Evolutionary conservation across 2,113 vertebrate genomes (phyloP), one percentile per base, ranked within the genome.

Genomic region (Elanus axillaris): DNA sequence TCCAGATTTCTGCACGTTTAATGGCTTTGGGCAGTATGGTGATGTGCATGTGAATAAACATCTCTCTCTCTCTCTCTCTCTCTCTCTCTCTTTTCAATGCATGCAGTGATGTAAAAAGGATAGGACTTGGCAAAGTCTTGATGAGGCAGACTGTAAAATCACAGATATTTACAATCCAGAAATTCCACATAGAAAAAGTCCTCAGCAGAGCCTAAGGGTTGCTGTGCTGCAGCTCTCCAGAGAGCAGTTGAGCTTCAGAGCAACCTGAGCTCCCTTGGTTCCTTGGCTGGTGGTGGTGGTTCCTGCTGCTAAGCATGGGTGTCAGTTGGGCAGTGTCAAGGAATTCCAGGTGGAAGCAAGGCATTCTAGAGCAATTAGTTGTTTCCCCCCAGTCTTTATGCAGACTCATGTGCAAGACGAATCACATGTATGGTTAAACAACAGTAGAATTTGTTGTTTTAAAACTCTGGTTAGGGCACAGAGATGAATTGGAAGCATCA

Each of bases 31-130:
- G 77, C 58, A 88, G 59, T 85, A 80, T 67, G 69, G 32, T 93
- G 64, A 79, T 67, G 55, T 94, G 97, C 96, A 97, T 97, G 97
- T 90, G 72, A 93, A 94, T 93, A 96, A 91, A 84, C 6, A 16
- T 59, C 48, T 96, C 43, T 62, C 31, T 50, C 53, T 94, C 62
- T 48, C 77, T 93, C 31, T 87, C n/a, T 59, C 48, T 96, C 43
- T 62, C 31, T 50, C 53, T 94, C 62, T 48, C 77, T 93, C 31
- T 87, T 9, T 64, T 69, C 42, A 43, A 0, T 95, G 97, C 97
- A 97, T 97, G 97, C 86, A 32, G 87, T 91, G 88, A 66, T 69
- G n/a, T 94, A 84, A 92, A 76, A 93, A 67, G 16, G 22, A 38
- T 32, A 43, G 14, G 59, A 62, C 48, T 42, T 83, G n/a, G 71